Percentiles rank a stretch among this genome's conserved stretches.
Evolutionary conservation across 92 coral and sea anemone genomes (phyloP).

Genomic region (Zoanthus solanderi): DNA sequence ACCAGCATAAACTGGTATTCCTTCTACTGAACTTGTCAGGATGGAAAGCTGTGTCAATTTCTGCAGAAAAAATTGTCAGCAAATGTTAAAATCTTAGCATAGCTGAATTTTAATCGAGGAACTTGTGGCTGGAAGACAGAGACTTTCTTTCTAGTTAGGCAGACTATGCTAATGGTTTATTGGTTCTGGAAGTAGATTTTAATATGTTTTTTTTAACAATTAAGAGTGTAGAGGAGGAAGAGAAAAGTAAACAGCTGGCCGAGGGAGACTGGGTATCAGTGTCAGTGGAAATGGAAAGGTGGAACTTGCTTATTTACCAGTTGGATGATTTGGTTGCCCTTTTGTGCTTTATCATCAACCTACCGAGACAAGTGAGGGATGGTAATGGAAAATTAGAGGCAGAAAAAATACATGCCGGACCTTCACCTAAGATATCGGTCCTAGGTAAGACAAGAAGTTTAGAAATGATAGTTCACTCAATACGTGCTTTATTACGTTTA

Average conservation of each 20-base stretch:
- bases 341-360: constrained; percentile 30
- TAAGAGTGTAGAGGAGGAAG: constrained; percentile 70
- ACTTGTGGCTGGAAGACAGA: too few relatives aligned
- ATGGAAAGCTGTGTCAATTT: too few relatives aligned
- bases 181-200: not conserved
- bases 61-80: too few relatives aligned
- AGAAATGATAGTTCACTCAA: too few relatives aligned
- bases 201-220: not conserved
- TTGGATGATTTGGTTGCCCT: constrained; percentile 84
- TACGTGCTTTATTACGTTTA: too few relatives aligned
- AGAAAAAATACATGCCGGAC: not conserved
- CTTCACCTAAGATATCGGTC: constrained; percentile 65
- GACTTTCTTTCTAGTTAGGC: too few relatives aligned
- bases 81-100: too few relatives aligned
- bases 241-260: constrained; percentile 69
- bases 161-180: too few relatives aligned
- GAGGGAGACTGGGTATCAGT: constrained; percentile 97
- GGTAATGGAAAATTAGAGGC: constrained; percentile 9
- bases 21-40: too few relatives aligned
- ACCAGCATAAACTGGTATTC: too few relatives aligned
- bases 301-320: constrained; percentile 94
- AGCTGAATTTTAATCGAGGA: too few relatives aligned
- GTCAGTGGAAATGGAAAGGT: constrained; percentile 94
- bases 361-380: constrained; percentile 44
- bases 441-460: constrained; percentile 61